Base-by-base conservation (phyloP, 92 coral and sea anemone species). In the Pocillopora meandrina region DNA sequence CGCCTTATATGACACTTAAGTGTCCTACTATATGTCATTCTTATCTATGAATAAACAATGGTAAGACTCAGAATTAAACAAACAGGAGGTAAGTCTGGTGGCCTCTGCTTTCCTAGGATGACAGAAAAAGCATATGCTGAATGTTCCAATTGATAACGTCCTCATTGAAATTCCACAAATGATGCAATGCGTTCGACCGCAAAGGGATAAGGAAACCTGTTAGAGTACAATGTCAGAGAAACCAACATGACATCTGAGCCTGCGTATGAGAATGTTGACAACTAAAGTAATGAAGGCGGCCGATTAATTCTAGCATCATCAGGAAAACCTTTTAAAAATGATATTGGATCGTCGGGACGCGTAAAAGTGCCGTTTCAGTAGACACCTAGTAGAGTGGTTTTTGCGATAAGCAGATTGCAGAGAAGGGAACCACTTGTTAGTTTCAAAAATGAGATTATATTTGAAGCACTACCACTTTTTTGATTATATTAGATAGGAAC, bases 381-480 rank as follows among this genome's bases (percentile, higher is more conserved):
- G 31, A 26, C 31, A 26, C 31, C 31, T 1, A 17, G 77, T 52
- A 20, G 42, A 73, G 63, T 73, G 63, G 63, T 73, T n/a, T 35
- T 73, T 52, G 31, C 69, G 69, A 19, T 64, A 19, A 5, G 69
- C 69, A 64, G 69, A 64, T 16, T 64, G 69, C 69, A 73, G 56
- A 19, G 63, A 16, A 19, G 63, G 63, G 11, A 73, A 18, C 10
- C 52, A 12, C 77, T 73, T 73, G 71, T 87, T 56, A 23, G 63
- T 49, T 49, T n/a, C 84, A 26, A 42, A 86, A 80, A 56, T 90
- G 87, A 57, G 42, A 55, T 49, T 82, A 67, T 42, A 61, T 47
- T 83, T 90, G 93, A 84, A n/a, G 60, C 12, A 71, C 85, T 68
- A 76, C 88, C 31, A 57, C 66, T 77, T 72, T 77, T 87, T 90